Conservation (phyloP, 2,888 invertebrate species). For the Epinotia nisella region DNA sequence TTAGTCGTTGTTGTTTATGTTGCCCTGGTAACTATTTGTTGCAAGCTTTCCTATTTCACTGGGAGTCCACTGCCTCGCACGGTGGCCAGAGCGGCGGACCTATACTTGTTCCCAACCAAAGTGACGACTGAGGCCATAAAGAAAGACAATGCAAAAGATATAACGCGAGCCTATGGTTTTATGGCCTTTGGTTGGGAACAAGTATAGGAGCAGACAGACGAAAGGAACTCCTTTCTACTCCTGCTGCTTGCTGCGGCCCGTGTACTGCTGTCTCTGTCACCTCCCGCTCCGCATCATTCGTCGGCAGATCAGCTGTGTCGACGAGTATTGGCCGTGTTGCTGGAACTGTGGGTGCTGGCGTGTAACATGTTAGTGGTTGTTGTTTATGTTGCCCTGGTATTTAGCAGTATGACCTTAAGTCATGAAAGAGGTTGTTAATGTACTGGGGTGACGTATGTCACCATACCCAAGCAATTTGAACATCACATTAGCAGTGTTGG, state of each 20-base stretch:
- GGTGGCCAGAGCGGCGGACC: not conserved
- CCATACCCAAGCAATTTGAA: no score
- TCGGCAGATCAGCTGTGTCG: conserved; percentile 98
- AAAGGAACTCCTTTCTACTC: not conserved
- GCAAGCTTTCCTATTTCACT: no score
- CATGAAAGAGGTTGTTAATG: no score
- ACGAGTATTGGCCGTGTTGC: conserved; percentile 95
- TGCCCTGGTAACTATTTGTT: not conserved
- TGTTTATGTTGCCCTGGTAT: not conserved
- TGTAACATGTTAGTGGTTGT: conserved; percentile 74
- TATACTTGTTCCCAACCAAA: no score
- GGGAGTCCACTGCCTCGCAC: not conserved
- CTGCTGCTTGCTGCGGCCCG: conserved; percentile 91
- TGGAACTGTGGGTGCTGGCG: conserved; percentile 90
- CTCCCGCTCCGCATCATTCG: conserved; percentile 96
- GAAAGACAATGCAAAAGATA: no score
- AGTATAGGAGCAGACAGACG: not conserved
- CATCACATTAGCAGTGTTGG: no score
- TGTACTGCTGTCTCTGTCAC: conserved; percentile 95
- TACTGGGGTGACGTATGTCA: no score
- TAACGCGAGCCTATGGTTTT: no score
- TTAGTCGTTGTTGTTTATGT: conserved; percentile 45
- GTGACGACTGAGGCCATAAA: no score
- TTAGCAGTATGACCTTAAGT: no score
- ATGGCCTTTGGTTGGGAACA: no score